Conservation (phyloP, 2,113 vertebrate species). For the Helogale parvula region DNA sequence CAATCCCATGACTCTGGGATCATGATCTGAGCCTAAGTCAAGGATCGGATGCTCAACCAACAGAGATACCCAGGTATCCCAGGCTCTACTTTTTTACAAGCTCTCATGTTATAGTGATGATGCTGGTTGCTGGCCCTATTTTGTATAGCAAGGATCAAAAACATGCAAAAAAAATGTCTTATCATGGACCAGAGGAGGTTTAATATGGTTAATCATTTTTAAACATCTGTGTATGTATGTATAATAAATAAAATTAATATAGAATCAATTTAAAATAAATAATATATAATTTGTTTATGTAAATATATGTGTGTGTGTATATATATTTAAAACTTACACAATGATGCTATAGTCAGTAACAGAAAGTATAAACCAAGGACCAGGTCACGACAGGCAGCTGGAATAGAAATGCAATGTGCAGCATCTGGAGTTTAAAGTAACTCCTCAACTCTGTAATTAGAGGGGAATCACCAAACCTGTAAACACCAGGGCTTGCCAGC, state of each 20-base stretch:
- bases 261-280: neutral
- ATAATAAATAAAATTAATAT: neutral
- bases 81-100: neutral
- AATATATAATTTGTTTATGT: neutral
- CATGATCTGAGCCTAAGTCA: too few relatives aligned
- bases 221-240: neutral
- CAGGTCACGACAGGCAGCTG: conserved; percentile 41
- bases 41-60: too few relatives aligned
- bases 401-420: conserved; percentile 68
- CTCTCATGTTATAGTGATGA: neutral
- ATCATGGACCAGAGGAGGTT: neutral
- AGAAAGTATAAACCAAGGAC: neutral
- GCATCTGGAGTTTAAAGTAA: conserved; percentile 70
- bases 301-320: neutral
- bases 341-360: neutral
- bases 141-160: neutral
- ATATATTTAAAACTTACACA: neutral
- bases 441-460: conserved; percentile 65
- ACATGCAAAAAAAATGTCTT: neutral
- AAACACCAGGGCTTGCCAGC: conserved; percentile 56
- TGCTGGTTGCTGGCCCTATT: neutral
- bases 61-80: too few relatives aligned
- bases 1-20: too few relatives aligned
- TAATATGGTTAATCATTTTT: neutral
- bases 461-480: conserved; percentile 65